Evolutionary conservation across 1,140 invertebrate genomes (phyloP).

Genomic region (Tetragnatha versicolor): DNA sequence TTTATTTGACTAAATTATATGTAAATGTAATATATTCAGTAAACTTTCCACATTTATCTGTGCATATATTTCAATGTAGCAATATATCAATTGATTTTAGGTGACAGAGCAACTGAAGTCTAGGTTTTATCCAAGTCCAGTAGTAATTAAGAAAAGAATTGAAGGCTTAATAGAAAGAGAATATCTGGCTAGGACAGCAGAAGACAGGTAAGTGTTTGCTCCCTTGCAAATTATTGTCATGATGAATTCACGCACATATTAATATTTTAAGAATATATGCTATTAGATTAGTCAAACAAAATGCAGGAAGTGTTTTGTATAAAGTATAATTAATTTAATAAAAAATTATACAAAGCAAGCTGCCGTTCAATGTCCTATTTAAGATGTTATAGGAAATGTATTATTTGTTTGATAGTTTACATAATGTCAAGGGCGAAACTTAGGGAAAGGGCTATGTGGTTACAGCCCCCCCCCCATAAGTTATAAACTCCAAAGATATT

Average conservation of each 20-base stretch:
- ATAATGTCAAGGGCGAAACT: too few relatives aligned
- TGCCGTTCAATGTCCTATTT: background rate
- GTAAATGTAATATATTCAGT: too few relatives aligned
- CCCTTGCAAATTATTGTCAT: background rate
- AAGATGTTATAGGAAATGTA: background rate
- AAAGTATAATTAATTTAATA: background rate
- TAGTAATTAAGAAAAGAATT: conserved; percentile 98
- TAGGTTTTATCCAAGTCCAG: conserved; percentile 95
- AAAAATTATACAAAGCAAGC: background rate
- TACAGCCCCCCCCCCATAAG: too few relatives aligned
- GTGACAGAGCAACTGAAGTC: conserved; percentile 96
- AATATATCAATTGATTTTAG: too few relatives aligned
- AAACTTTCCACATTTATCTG: too few relatives aligned
- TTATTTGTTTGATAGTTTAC: too few relatives aligned
- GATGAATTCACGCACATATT: background rate
- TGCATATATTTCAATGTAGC: too few relatives aligned
- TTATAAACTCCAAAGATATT: too few relatives aligned
- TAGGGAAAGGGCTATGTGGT: too few relatives aligned
- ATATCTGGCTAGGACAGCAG: conserved; percentile 94
- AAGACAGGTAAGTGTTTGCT: conserved; percentile 76
- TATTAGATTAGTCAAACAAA: background rate
- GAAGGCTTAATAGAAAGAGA: conserved; percentile 99
- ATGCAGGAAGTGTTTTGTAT: background rate
- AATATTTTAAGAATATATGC: background rate
- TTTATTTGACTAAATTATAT: too few relatives aligned